Conservation (phyloP, 2,113 vertebrate species). For the Antennarius striatus region DNA sequence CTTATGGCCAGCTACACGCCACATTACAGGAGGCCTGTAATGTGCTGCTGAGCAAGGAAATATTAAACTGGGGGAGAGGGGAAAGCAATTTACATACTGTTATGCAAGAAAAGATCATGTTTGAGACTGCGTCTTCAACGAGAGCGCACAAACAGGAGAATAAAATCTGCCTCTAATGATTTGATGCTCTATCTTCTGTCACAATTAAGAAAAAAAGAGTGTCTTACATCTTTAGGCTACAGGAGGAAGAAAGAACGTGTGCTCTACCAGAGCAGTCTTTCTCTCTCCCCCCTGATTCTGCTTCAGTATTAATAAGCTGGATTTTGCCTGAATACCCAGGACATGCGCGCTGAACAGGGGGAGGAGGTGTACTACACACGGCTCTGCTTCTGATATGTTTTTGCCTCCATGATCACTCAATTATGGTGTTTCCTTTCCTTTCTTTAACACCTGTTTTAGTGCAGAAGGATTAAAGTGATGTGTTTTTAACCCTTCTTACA, state of each 20-base stretch:
- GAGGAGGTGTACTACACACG: conserved; percentile 35
- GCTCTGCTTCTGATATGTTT: conserved; percentile 32
- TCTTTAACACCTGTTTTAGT: background rate
- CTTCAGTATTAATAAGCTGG: conserved; percentile 39
- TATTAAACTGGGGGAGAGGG: conserved; percentile 15
- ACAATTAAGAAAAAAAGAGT: background rate
- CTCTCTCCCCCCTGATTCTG: conserved; percentile 21
- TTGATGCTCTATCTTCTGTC: background rate
- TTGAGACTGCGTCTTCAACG: background rate
- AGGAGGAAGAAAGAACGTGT: conserved; percentile 9
- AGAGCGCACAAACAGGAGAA: background rate
- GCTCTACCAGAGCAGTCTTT: background rate
- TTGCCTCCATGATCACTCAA: conserved; percentile 61
- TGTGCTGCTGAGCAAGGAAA: conserved; percentile 42
- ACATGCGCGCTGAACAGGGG: conserved; percentile 66
- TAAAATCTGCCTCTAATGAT: background rate
- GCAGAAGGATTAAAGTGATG: conserved; percentile 1
- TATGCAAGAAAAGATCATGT: conserved; percentile 5
- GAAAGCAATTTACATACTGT: conserved; percentile 20
- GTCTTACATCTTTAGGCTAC: background rate
- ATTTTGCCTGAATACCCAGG: conserved; percentile 33
- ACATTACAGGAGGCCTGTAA: conserved; percentile 28
- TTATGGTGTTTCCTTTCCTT: conserved; percentile 41
- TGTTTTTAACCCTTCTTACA: background rate
- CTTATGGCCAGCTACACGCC: conserved; percentile 33